phyloP scores from a whole-genome alignment of 2,113 vertebrate genomes.

The Jaculus jaculus region DNA sequence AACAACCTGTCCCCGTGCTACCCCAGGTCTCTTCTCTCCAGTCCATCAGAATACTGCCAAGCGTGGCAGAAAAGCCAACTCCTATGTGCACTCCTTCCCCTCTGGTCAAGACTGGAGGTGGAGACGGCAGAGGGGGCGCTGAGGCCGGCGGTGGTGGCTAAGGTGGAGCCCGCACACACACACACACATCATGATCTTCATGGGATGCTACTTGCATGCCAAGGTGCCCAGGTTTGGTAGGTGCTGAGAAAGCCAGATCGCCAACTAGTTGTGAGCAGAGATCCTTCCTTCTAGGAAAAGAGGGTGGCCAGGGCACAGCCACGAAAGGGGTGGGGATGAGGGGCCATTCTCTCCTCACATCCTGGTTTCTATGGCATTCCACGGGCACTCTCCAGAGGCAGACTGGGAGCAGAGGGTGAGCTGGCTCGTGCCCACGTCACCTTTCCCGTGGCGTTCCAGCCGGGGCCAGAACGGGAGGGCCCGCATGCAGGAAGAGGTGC shows the following conservation, averaged over 20 bases:
- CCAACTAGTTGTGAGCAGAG: neutral
- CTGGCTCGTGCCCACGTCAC: slow-evolving; percentile 29
- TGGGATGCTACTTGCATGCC: no score
- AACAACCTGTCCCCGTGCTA: neutral
- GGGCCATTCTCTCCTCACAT: slow-evolving; percentile 60
- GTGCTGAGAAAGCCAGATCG: neutral
- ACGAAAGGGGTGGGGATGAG: fast-evolving
- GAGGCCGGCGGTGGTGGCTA: fast-evolving
- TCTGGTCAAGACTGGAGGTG: fast-evolving
- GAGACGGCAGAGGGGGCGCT: fast-evolving
- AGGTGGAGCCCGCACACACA: fast-evolving
- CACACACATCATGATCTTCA: fast-evolving
- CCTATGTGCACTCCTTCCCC: neutral
- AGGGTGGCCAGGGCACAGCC: neutral
- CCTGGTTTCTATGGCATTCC: slow-evolving; percentile 59
- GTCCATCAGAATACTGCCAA: neutral
- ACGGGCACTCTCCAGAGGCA: neutral
- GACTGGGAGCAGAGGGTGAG: neutral
- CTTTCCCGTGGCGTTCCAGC: neutral
- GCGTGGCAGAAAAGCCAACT: fast-evolving
- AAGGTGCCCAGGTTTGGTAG: fast-evolving
- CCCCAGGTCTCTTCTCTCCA: neutral
- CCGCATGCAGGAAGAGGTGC: slow-evolving; percentile 83
- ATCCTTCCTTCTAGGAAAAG: no score
- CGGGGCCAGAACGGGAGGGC: slow-evolving; percentile 92